Evolutionary conservation across 2,888 invertebrate species (phyloP).

Genomic region (Nudaria mundana): DNA sequence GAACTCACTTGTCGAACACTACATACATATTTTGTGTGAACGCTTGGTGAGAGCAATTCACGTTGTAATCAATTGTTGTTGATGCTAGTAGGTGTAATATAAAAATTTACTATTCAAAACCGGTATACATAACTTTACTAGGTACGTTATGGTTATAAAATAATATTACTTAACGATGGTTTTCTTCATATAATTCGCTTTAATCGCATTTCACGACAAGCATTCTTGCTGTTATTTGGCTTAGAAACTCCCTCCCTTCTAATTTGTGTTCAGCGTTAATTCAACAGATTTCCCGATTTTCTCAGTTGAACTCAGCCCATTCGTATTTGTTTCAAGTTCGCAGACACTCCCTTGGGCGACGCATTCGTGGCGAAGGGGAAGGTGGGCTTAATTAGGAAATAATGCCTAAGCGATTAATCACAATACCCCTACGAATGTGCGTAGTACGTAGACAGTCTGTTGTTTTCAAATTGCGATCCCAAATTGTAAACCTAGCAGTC

Average conservation of each 20-base stretch:
- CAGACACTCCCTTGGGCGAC: constrained; percentile 57
- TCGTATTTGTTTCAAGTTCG: constrained; percentile 62
- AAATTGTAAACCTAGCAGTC: constrained; percentile 45
- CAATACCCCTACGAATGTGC: constrained; percentile 52
- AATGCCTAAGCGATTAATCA: constrained; percentile 78
- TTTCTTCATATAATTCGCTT: constrained; percentile 17
- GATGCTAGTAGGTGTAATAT: constrained; percentile 9
- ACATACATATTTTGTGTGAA: constrained; percentile 46
- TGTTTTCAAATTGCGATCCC: constrained; percentile 41
- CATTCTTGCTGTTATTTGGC: constrained; percentile 24
- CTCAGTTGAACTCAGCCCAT: constrained; percentile 48
- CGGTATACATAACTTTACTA: too few species aligned
- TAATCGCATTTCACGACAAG: constrained; percentile 24
- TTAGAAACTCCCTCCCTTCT: constrained; percentile 34
- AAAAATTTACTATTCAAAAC: constrained; percentile 5
- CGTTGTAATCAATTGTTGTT: constrained; percentile 15
- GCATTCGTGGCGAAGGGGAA: constrained; percentile 60
- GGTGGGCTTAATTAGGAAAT: constrained; percentile 78
- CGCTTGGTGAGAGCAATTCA: constrained; percentile 20
- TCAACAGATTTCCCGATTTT: constrained; percentile 66
- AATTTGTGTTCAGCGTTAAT: constrained; percentile 63
- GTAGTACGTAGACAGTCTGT: constrained; percentile 41
- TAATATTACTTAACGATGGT: constrained; percentile 5
- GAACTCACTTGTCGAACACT: constrained; percentile 43
- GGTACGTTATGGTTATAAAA: too few species aligned